Evolutionary conservation across 2,113 vertebrate genomes (phyloP).

Genomic region (Ursus arctos): DNA sequence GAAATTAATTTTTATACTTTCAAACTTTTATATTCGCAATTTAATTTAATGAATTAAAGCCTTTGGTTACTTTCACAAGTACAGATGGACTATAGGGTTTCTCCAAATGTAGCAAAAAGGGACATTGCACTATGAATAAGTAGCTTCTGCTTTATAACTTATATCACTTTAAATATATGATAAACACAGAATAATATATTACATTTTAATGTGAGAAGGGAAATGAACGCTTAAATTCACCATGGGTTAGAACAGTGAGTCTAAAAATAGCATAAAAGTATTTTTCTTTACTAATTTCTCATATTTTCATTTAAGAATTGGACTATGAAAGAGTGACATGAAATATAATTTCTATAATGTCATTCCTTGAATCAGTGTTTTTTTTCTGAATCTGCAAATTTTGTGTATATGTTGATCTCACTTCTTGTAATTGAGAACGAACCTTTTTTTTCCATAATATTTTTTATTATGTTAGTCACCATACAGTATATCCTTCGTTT

Average conservation of each 20-base stretch:
- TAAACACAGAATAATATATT: not conserved
- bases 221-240: not conserved
- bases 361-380: not conserved
- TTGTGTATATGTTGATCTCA: not conserved
- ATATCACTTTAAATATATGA: not conserved
- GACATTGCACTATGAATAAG: not conserved
- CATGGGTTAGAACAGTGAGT: not conserved
- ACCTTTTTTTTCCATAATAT: not conserved
- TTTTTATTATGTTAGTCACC: no score
- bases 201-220: not conserved
- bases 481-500: no score
- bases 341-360: conserved; percentile 12
- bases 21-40: not conserved
- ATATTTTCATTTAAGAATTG: not conserved
- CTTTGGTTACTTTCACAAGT: not conserved
- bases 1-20: conserved; percentile 6
- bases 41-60: not conserved
- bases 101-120: not conserved
- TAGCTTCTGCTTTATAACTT: conserved; percentile 5
- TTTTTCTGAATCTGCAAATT: not conserved
- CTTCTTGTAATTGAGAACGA: not conserved
- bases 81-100: not conserved
- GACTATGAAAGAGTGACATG: not conserved
- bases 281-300: conserved; percentile 30
- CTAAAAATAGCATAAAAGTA: conserved; percentile 15